Base-by-base conservation (phyloP, 2,113 vertebrate genomes). In the Anoplopoma fimbria region DNA sequence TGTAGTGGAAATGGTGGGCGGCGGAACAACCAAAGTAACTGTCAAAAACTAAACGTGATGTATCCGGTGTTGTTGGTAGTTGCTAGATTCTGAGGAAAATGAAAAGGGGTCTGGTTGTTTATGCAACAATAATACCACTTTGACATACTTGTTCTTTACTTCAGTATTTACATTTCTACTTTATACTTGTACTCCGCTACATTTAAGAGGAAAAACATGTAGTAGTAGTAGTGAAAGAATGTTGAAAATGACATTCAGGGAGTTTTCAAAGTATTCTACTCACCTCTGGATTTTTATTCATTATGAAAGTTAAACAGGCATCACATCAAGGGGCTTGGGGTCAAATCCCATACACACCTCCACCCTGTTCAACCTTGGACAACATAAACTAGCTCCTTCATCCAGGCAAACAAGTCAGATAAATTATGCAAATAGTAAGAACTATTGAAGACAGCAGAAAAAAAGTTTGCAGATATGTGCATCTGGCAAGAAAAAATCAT, bases 401-500 rank as follows among this genome's bases (percentile, higher is more conserved):
- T 33, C 13, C 29, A 57, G 49, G 27, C 19, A 51, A 72, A 36
- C 4, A 57, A 75, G 55, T 23, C 36, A 15, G 23, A 34, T 45
- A 38, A 29, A 4, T 34, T 61, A 81, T 45, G 9, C 47, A 62
- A 49, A 10, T 4, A 29, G 15, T 57, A 42, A 60, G 42, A 68
- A 49, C 19, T 14, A 40, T 3, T 60, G 25, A 74, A 27, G n/a
- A 63, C 34, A 42, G 21, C n/a, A n/a, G 25, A 51, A 5, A 34
- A 69, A 25, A 27, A 33, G 57, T 57, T 38, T 64, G 34, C 25
- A 75, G 49, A 71, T 45, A 34, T 68, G 15, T 53, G 67, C 9
- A n/a, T 27, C 57, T 36, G 57, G 49, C 67, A 12, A 25, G 13
- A 42, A 36, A 73, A 49, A 33, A 70, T 62, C 55, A 34, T 75